phyloP scores from a whole-genome alignment of 2,113 vertebrate species.

The Gorsachius goisagi region DNA sequence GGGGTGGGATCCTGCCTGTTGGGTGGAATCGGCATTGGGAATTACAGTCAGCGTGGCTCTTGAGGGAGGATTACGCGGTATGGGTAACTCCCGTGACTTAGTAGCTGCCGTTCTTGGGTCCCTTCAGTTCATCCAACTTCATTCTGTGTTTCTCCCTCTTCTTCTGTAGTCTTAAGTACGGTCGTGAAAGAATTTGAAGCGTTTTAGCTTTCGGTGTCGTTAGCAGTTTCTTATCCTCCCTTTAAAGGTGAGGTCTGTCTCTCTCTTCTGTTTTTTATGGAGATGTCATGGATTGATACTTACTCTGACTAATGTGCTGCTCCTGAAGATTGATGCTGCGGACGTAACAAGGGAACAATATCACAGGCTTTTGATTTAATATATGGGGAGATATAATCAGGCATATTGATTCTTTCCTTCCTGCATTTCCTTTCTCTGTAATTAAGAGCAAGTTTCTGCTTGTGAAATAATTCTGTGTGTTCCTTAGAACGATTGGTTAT shows the following conservation, averaged over 20 bases:
- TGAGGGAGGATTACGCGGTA: neutral
- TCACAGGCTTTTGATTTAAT: neutral
- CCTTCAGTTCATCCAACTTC: fast-evolving
- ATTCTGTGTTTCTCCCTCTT: neutral
- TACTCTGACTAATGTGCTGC: neutral
- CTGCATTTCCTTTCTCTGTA: neutral
- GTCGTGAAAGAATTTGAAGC: neutral
- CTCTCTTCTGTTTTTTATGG: neutral
- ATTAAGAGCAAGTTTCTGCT: neutral
- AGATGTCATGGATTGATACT: neutral
- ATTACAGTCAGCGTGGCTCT: fast-evolving
- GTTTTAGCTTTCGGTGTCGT: neutral
- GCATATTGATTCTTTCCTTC: neutral
- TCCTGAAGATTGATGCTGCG: neutral
- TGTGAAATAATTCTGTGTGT: neutral
- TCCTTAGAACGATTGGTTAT: neutral
- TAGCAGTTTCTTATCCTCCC: neutral
- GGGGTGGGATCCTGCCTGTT: neutral
- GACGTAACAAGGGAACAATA: neutral
- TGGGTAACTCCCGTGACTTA: fast-evolving
- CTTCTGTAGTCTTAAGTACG: neutral
- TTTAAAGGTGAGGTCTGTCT: neutral
- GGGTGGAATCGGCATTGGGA: no score
- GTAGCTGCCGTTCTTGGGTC: fast-evolving
- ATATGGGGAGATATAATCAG: neutral